phyloP scores from a whole-genome alignment of 2,113 vertebrate species.

The Poeciliopsis prolifica region DNA sequence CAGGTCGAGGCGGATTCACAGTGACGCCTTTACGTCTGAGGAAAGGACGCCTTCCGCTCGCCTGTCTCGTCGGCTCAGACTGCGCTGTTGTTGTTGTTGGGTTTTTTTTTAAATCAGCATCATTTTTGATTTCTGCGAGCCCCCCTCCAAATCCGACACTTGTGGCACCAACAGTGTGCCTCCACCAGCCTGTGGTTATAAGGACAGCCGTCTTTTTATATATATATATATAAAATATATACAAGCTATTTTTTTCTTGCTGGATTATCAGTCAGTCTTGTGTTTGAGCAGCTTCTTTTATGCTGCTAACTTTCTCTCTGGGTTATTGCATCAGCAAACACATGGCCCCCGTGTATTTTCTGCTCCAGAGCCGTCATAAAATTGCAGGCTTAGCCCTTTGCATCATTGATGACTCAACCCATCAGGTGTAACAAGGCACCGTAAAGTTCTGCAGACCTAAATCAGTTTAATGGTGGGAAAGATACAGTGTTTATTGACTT shows the following conservation, averaged over 20 bases:
- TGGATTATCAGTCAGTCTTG: slow-evolving; percentile 64
- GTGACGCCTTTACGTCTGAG: background rate
- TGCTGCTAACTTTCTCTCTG: slow-evolving; percentile 72
- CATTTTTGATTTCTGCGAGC: too few species aligned
- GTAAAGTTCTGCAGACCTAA: slow-evolving; percentile 51
- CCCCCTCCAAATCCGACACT: background rate
- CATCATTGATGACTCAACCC: slow-evolving; percentile 54
- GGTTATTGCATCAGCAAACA: slow-evolving; percentile 76
- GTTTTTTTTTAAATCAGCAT: too few species aligned
- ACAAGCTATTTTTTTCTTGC: background rate
- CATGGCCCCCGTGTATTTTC: slow-evolving; percentile 58
- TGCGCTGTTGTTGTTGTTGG: too few species aligned
- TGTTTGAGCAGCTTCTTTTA: slow-evolving; percentile 66
- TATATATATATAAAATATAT: too few species aligned
- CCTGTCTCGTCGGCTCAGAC: background rate
- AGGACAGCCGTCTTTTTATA: too few species aligned
- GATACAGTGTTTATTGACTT: slow-evolving; percentile 36
- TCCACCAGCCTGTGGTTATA: background rate
- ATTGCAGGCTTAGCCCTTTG: slow-evolving; percentile 49
- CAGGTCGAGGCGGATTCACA: background rate
- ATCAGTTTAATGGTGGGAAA: slow-evolving; percentile 60
- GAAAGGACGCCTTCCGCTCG: background rate
- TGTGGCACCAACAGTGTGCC: background rate
- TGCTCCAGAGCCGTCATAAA: slow-evolving; percentile 68
- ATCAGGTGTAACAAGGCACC: slow-evolving; percentile 55